phyloP scores from a whole-genome alignment of 2,888 invertebrate species.

The Caenorhabditis sulstoni region DNA sequence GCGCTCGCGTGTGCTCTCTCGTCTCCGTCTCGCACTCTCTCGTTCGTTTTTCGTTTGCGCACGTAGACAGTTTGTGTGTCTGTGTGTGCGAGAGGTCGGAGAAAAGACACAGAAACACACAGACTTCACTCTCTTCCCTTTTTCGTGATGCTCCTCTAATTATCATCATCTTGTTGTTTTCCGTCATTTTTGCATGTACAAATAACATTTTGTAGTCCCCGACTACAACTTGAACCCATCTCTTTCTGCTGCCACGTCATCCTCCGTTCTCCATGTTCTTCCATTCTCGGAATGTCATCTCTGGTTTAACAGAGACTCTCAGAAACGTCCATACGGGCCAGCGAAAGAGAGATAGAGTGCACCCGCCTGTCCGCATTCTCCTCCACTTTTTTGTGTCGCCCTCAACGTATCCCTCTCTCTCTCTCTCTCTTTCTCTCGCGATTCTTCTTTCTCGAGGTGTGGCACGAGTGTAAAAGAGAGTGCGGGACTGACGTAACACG shows the following conservation, averaged over 20 bases:
- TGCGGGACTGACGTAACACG: slow-evolving; percentile 33
- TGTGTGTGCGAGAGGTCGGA: slow-evolving; percentile 20
- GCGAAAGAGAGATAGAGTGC: neutral
- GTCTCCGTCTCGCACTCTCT: slow-evolving; percentile 42
- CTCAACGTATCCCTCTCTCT: slow-evolving; percentile 17
- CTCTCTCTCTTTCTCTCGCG: neutral
- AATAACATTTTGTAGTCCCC: neutral
- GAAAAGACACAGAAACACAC: slow-evolving; percentile 18
- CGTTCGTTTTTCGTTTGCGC: slow-evolving; percentile 50
- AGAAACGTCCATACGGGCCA: slow-evolving; percentile 14
- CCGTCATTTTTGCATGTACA: neutral
- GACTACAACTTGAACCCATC: neutral
- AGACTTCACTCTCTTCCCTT: slow-evolving; percentile 8
- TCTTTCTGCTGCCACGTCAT: neutral
- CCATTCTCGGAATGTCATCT: slow-evolving; percentile 24
- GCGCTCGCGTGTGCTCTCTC: neutral
- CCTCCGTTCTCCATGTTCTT: neutral
- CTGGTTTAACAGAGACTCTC: slow-evolving; percentile 11
- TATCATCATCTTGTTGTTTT: slow-evolving; percentile 16
- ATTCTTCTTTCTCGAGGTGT: slow-evolving; percentile 21
- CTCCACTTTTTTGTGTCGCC: slow-evolving; percentile 22
- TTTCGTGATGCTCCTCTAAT: slow-evolving; percentile 24
- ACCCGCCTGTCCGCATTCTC: slow-evolving; percentile 7
- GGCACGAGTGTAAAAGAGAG: slow-evolving; percentile 27
- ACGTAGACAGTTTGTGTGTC: slow-evolving; percentile 53